These are phyloP conservation scores for Heterodera filipjevi DNA, from an alignment of 2,888 invertebrate species.

Conservation along the genomic window DNA sequence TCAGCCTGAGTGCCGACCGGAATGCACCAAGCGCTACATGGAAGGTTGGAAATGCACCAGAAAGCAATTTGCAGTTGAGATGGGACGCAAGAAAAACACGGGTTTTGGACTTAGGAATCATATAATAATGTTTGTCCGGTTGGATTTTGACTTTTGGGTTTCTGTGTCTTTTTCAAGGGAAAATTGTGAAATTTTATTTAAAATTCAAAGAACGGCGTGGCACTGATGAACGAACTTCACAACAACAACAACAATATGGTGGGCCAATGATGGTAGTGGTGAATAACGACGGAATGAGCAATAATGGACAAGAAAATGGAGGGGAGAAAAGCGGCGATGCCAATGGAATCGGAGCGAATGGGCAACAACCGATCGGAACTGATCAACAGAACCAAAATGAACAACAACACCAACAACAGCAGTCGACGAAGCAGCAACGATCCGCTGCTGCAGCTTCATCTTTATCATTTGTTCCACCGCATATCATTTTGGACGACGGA, in stretches of 20 bases:
- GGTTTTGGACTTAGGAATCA: background rate
- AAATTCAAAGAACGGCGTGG: background rate
- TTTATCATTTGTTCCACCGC: background rate
- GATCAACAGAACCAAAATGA: background rate
- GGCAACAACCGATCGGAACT: background rate
- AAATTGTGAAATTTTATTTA: too few species aligned
- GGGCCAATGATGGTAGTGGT: too few species aligned
- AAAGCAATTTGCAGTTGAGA: background rate
- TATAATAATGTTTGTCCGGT: too few species aligned
- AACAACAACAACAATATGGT: background rate
- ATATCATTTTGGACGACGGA: background rate
- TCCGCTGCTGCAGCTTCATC: background rate
- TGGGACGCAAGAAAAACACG: background rate
- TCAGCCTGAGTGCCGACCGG: conserved; percentile 22
- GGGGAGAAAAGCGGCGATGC: background rate
- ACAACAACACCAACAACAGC: background rate
- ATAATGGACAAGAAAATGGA: background rate
- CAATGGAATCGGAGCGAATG: background rate
- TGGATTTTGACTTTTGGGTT: too few species aligned
- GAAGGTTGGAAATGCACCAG: conserved; percentile 1
- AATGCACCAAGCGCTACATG: conserved; percentile 18
- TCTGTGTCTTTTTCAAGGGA: too few species aligned
- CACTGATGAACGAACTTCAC: background rate
- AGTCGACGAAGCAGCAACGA: background rate
- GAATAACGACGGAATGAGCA: background rate